Conservation (phyloP, 2,113 vertebrate species). For the Salvelinus sp. region DNA sequence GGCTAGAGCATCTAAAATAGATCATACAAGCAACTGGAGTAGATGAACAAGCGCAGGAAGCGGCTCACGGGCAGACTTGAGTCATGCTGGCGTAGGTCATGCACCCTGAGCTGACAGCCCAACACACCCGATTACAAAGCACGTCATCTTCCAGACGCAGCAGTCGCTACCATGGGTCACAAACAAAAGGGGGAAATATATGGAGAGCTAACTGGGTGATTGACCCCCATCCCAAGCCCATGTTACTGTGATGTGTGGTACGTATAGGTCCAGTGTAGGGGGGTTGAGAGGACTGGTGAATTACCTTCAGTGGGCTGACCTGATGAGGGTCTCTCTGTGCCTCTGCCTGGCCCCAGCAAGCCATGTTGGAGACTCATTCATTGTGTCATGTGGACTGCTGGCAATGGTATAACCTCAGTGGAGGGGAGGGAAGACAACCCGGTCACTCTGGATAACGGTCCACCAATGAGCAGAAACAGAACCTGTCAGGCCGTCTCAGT, state of each 20-base stretch:
- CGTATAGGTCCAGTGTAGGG: too few species aligned
- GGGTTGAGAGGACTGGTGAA: too few species aligned
- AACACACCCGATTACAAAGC: conserved; percentile 67
- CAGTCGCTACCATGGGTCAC: conserved; percentile 37
- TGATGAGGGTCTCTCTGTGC: conserved; percentile 73
- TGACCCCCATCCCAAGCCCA: not conserved
- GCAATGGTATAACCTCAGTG: conserved; percentile 62
- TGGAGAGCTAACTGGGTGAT: not conserved
- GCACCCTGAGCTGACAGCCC: conserved; percentile 68
- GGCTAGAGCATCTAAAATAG: conserved; percentile 75
- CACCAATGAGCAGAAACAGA: conserved; percentile 68
- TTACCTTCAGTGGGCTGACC: conserved; percentile 64
- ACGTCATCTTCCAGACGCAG: conserved; percentile 51
- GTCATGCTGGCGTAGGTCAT: conserved; percentile 77
- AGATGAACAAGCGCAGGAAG: conserved; percentile 70
- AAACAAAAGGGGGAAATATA: conserved; percentile 20
- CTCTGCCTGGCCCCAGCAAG: conserved; percentile 34
- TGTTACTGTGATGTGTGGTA: conserved; percentile 9
- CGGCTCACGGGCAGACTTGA: conserved; percentile 76
- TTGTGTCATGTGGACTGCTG: conserved; percentile 89
- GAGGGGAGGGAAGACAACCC: conserved; percentile 64
- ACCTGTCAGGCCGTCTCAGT: conserved; percentile 70
- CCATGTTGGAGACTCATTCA: conserved; percentile 83
- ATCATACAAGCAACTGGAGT: conserved; percentile 71
- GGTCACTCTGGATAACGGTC: conserved; percentile 73